Evolutionary conservation across 2,888 invertebrate genomes (phyloP).

Genomic region (Sphaeridia pumilis): DNA sequence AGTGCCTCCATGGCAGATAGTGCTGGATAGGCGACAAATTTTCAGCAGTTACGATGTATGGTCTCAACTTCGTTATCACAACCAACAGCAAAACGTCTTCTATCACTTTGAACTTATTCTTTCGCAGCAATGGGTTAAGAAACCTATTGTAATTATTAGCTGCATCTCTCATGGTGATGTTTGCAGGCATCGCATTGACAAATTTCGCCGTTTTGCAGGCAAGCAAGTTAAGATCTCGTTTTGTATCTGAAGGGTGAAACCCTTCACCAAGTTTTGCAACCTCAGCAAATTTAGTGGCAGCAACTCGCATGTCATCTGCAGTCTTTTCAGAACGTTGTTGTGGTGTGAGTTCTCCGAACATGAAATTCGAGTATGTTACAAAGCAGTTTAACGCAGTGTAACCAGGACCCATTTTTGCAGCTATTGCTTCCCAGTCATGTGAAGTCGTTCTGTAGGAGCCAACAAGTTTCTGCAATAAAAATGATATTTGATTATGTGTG

Average conservation of each 20-base stretch:
- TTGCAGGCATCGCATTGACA: conserved; percentile 1
- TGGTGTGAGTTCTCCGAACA: background rate
- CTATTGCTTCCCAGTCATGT: conserved; percentile 9
- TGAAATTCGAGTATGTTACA: conserved; percentile 1
- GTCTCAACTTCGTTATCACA: conserved; percentile 11
- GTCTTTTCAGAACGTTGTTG: background rate
- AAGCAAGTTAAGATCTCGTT: background rate
- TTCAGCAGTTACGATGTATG: background rate
- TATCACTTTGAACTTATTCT: conserved; percentile 1
- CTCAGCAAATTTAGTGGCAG: background rate
- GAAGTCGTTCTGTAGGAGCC: background rate
- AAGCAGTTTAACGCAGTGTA: conserved; percentile 10
- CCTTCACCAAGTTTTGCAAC: conserved; percentile 1
- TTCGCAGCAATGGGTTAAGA: conserved; percentile 1
- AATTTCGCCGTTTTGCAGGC: background rate
- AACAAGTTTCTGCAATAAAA: background rate
- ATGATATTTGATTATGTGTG: background rate
- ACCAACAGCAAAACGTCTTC: conserved; percentile 13
- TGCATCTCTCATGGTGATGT: background rate
- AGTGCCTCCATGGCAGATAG: conserved; percentile 13
- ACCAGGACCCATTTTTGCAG: conserved; percentile 4
- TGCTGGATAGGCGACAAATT: conserved; percentile 5
- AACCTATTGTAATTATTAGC: conserved; percentile 10
- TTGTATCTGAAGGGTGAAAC: background rate
- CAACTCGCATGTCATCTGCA: background rate